Conservation (phyloP, 2,888 invertebrate genomes). For the Gastracanthus pulcherrimus region DNA sequence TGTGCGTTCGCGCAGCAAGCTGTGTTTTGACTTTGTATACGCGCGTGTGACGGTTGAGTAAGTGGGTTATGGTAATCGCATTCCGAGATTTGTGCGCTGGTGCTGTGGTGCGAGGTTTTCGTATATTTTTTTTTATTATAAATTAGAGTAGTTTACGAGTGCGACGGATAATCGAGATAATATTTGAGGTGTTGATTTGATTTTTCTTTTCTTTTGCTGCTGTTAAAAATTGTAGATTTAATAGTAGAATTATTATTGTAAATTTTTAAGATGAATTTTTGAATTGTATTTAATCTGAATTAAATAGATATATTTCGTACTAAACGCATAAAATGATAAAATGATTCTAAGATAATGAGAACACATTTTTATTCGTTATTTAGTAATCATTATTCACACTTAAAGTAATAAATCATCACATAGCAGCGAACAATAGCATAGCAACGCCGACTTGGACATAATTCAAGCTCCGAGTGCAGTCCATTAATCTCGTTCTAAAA, state of each 20-base stretch:
- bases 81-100: background rate
- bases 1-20: background rate
- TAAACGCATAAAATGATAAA: background rate
- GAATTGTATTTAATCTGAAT: too few species aligned
- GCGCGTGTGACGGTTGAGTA: background rate
- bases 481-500: conserved; percentile 47
- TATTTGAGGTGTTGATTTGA: background rate
- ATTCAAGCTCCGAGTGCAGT: conserved; percentile 45
- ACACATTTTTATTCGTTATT: too few species aligned
- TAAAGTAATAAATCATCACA: background rate
- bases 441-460: conserved; percentile 42
- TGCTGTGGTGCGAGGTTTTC: background rate
- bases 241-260: too few species aligned
- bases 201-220: background rate
- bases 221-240: too few species aligned
- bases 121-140: background rate
- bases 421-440: conserved; percentile 21
- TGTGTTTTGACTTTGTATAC: conserved; percentile 30
- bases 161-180: too few species aligned
- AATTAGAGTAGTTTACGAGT: background rate
- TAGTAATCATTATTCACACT: too few species aligned
- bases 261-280: too few species aligned
- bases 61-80: conserved; percentile 49
- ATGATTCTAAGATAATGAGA: too few species aligned
- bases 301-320: too few species aligned